Evolutionary conservation across 2,113 vertebrate genomes (phyloP).

Genomic region (Odocoileus virginianus): DNA sequence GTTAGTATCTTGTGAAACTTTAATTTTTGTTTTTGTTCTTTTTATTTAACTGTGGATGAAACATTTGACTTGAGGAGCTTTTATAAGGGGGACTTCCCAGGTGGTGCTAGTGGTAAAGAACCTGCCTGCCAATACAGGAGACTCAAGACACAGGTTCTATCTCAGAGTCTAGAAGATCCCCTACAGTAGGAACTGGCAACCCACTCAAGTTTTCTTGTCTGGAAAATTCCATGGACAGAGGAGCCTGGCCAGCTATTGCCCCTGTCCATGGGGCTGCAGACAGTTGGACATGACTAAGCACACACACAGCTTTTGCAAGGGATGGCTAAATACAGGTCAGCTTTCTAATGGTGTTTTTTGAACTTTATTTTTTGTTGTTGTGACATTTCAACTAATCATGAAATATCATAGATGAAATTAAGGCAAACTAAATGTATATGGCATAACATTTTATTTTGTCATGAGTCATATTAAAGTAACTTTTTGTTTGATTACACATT

Average conservation of each 20-base stretch:
- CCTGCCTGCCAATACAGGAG: fast-evolving
- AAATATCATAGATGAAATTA: conserved; percentile 31
- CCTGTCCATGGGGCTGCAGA: not conserved
- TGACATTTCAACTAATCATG: conserved; percentile 26
- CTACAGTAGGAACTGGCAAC: not conserved
- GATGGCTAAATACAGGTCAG: not conserved
- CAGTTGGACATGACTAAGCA: not conserved
- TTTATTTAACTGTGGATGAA: not conserved
- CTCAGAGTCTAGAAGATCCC: not conserved
- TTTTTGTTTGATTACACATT: conserved; percentile 50
- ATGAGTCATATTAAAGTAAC: conserved; percentile 41
- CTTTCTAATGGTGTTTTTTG: not conserved
- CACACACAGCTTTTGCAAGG: not conserved
- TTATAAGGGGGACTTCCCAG: not conserved
- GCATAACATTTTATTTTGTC: conserved; percentile 34
- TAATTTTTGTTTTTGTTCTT: not conserved
- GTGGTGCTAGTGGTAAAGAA: not conserved
- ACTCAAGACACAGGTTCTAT: fast-evolving
- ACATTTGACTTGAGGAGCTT: not conserved
- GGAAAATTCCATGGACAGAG: not conserved
- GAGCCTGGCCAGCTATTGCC: not conserved
- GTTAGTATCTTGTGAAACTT: not conserved
- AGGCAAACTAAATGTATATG: conserved; percentile 35
- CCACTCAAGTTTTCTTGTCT: not conserved
- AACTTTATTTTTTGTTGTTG: not conserved